Base-by-base conservation (phyloP, 2,888 invertebrate species). In the Platycnemis pennipes region DNA sequence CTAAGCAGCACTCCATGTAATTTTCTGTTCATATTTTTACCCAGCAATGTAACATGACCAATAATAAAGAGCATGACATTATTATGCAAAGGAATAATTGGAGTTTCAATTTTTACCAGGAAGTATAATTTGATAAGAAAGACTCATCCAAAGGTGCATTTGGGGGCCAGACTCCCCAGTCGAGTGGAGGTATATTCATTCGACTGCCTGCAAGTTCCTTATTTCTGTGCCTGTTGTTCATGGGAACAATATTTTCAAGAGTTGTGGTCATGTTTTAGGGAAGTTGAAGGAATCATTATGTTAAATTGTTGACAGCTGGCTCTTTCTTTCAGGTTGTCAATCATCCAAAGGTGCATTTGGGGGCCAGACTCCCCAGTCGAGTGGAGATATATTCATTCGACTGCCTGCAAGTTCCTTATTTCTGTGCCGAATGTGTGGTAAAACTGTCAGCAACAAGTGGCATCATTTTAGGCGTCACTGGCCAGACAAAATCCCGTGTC, bases 401-500 rank as follows among this genome's bases (percentile, higher is more conserved):
- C 89, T 89, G 89, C 89, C 89, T 56, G 56, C 53, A 89, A 56
- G 85, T 87, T 96, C 96, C 95, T 96, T 97, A 95, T 97, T 97
- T 96, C 98, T 98, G 96, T 98, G 98, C 97, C 98, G 98, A 96
- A 97, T 98, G 69, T 98, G 98, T 97, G 98, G 98, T 96, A 98
- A 98, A 97, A 98, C 98, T 97, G 98, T 98, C 95, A 98, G 98
- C 96, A 98, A 98, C 97, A 97, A 98, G 97, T 98, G 98, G 98
- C 98, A 98, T 96, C 98, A 98, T 97, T 98, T 97, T 97, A 98
- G 98, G 97, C 98, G 98, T 96, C 98, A 98, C 97, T 98, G 98
- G 95, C 97, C 98, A 95, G 98, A 98, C 96, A 97, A 98, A 96
- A 98, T 98, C 95, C 97, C 97, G 95, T 98, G 98, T 97, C 98